phyloP scores from a whole-genome alignment of 2,797 vertebrate species.

The Sternarchorhynchus goeldii region DNA sequence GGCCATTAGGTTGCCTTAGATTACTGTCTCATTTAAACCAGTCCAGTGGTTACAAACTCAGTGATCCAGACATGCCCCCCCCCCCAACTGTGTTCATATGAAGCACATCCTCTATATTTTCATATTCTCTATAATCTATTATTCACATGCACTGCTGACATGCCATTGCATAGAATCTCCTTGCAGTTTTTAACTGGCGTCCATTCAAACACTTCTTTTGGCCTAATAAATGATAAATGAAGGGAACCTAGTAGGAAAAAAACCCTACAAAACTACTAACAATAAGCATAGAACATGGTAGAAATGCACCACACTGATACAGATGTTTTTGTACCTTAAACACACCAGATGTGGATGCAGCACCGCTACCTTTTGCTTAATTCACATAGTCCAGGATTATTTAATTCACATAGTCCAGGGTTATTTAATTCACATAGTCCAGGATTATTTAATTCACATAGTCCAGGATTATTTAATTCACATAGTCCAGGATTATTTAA shows the following conservation, averaged over 20 bases:
- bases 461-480: no score
- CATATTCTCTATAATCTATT: slow-evolving; percentile 9
- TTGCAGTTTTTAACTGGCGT: slow-evolving; percentile 47
- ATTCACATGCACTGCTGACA: slow-evolving; percentile 48
- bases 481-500: neutral
- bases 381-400: no score
- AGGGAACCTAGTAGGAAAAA: slow-evolving; percentile 2
- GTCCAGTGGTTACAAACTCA: slow-evolving; percentile 27
- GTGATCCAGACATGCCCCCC: slow-evolving; percentile 31
- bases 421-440: no score
- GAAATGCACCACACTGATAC: slow-evolving; percentile 8
- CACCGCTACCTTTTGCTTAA: neutral
- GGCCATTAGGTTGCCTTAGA: slow-evolving; percentile 17
- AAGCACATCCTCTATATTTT: neutral
- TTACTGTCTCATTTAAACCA: slow-evolving; percentile 31
- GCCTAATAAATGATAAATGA: slow-evolving; percentile 49
- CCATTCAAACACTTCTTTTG: slow-evolving; percentile 29
- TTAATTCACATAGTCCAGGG: no score
- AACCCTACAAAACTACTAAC: neutral
- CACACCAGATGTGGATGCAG: neutral
- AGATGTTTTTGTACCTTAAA: neutral
- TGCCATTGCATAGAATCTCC: slow-evolving; percentile 60
- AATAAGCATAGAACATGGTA: slow-evolving; percentile 12
- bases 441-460: no score
- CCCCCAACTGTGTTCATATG: neutral